Conservation (phyloP, 2,113 vertebrate genomes). For the Salvelinus alpinus region DNA sequence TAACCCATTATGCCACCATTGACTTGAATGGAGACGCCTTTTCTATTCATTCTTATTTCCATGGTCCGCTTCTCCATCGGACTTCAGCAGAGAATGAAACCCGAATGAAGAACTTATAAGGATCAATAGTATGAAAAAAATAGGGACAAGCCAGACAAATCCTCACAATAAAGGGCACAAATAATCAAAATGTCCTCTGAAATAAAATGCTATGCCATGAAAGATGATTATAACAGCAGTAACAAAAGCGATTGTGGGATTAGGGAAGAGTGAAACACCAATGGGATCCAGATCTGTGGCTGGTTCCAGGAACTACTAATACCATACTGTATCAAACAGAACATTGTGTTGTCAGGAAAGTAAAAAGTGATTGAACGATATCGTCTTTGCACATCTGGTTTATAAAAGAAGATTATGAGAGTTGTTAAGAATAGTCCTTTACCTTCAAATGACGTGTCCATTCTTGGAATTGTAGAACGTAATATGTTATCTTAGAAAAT, state of each 20-base stretch:
- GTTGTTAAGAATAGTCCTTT: too few relatives aligned
- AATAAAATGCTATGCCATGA: not conserved
- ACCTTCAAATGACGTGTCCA: too few relatives aligned
- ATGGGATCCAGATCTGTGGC: not conserved
- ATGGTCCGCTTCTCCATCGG: not conserved
- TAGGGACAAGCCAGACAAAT: conserved; percentile 1
- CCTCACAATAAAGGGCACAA: conserved; percentile 5
- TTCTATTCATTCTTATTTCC: too few relatives aligned
- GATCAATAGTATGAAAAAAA: conserved; percentile 8
- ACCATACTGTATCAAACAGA: conserved; percentile 3
- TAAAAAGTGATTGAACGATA: not conserved
- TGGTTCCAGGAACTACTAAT: too few relatives aligned
- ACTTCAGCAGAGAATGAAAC: not conserved
- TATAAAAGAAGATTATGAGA: too few relatives aligned
- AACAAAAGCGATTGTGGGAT: conserved; percentile 5
- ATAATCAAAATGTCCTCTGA: not conserved
- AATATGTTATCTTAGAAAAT: too few relatives aligned
- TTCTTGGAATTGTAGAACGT: too few relatives aligned
- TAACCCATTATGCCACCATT: too few relatives aligned
- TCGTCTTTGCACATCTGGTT: too few relatives aligned
- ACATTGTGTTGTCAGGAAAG: conserved; percentile 1
- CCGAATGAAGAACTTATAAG: not conserved
- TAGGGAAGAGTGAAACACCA: not conserved
- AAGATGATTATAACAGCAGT: not conserved
- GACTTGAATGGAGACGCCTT: too few relatives aligned